Conservation (phyloP, 2,113 vertebrate species). For the Halichoeres trimaculatus region DNA sequence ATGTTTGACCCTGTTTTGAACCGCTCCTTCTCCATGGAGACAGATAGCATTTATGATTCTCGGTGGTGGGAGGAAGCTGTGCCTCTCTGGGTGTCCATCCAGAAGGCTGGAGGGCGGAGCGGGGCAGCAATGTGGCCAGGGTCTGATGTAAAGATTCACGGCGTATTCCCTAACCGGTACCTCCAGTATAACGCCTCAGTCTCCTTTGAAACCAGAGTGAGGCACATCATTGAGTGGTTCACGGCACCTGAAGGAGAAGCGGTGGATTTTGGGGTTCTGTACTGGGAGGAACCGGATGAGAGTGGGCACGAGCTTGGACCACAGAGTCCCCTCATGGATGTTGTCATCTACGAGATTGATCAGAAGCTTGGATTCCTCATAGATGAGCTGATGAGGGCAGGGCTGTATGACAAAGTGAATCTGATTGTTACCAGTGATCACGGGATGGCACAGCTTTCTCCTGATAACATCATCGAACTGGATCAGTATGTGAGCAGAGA, state of each 20-base stretch:
- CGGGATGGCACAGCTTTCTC: slow-evolving; percentile 89
- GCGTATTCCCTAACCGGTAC: slow-evolving; percentile 83
- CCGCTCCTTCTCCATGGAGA: slow-evolving; percentile 88
- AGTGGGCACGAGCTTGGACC: slow-evolving; percentile 89
- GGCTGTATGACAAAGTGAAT: slow-evolving; percentile 86
- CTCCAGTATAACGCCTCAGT: slow-evolving; percentile 88
- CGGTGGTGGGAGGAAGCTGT: slow-evolving; percentile 91
- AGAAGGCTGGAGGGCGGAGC: slow-evolving; percentile 86
- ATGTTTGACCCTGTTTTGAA: slow-evolving; percentile 90
- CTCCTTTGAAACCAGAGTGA: slow-evolving; percentile 87
- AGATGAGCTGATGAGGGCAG: slow-evolving; percentile 83
- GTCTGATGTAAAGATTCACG: slow-evolving; percentile 89
- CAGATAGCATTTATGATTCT: slow-evolving; percentile 83
- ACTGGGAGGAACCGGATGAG: slow-evolving; percentile 94
- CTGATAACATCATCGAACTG: slow-evolving; percentile 88
- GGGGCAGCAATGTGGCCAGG: slow-evolving; percentile 95
- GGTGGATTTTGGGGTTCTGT: slow-evolving; percentile 90
- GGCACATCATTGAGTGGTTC: slow-evolving; percentile 89
- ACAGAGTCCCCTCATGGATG: slow-evolving; percentile 86
- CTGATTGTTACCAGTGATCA: slow-evolving; percentile 94
- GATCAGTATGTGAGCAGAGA: slow-evolving; percentile 87
- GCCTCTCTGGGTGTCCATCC: slow-evolving; percentile 91
- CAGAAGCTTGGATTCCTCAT: slow-evolving; percentile 89
- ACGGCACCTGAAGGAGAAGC: slow-evolving; percentile 81
- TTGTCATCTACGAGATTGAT: slow-evolving; percentile 86